Evolutionary conservation across 2,888 invertebrate genomes (phyloP), one percentile per base, ranked within the genome.

Genomic region (Perithous albicinctus): DNA sequence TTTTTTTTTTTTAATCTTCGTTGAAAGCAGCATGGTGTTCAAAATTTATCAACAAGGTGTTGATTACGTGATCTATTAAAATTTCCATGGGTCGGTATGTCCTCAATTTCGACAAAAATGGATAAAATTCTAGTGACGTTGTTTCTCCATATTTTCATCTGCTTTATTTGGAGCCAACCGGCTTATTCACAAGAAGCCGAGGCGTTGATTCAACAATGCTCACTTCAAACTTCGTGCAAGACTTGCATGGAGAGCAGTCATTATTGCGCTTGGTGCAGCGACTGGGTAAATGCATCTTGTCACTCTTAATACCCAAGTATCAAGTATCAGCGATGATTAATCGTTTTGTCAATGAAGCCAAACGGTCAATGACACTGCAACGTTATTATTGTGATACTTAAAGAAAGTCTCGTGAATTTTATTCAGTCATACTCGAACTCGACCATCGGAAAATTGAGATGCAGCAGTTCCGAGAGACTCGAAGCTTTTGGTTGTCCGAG

Each of bases 231-330:
- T 18, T 85, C 87, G 4, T 90, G 90, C 59, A 87, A 87, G 48
- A 84, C 77, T 41, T 90, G 90, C 59, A 79, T 90, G 23, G 89
- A 89, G 35, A 87, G 84, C 18, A 87, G 78, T 69, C 80, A 81
- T 5, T 38, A 69, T 7, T 90, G 90, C n/a, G 88, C 89, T 3
- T 90, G 90, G 90, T 90, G 90, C 83, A 90, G 90, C 56, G 86
- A 89, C 46, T 89, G 90, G 90, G 90, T 90, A 87, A 85, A 63
- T 51, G 12, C 12, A 26, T 26, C 32, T 10, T 82, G 29, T 74
- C 61, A 51, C 29, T 67, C 46, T 74, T 79, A 46, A 66, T 66
- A 15, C 41, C 35, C n/a, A n/a, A n/a, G 32, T 35, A 54, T 54
- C 54, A n/a, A 29, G 56, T 5, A 23, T 20, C 32, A 1, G 7